A percentile compares a stretch with the other conserved stretches of the same genome.
phyloP scores from a whole-genome alignment of 2,888 invertebrate species.

The Spilarctia lutea region DNA sequence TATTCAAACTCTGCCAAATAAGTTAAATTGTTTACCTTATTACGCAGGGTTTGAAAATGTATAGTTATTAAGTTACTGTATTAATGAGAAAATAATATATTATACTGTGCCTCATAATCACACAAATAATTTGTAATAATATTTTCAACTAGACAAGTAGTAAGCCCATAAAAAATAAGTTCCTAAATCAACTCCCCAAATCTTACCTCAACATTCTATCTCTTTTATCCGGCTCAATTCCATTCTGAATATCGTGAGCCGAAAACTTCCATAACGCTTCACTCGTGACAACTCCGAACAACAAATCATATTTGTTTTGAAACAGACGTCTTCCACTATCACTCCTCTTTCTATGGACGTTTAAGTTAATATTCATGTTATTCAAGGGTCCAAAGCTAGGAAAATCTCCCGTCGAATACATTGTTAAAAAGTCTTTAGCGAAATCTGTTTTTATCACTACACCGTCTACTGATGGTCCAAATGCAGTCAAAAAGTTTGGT shows the following conservation, averaged over 20 bases:
- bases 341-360: slow-evolving; percentile 87
- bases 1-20: no score
- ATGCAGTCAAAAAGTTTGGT: slow-evolving; percentile 94
- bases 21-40: no score
- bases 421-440: slow-evolving; percentile 92
- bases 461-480: slow-evolving; percentile 97
- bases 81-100: background rate
- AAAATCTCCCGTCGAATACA: slow-evolving; percentile 89
- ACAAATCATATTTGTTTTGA: slow-evolving; percentile 91
- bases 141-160: background rate
- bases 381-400: slow-evolving; percentile 88
- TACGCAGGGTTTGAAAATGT: background rate
- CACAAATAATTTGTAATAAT: background rate
- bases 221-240: slow-evolving; percentile 95
- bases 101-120: background rate
- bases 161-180: background rate
- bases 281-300: slow-evolving; percentile 96
- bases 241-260: slow-evolving; percentile 92
- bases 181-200: background rate
- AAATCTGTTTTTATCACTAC: slow-evolving; percentile 96
- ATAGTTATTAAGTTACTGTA: background rate
- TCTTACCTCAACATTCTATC: slow-evolving; percentile 91
- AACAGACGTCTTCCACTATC: slow-evolving; percentile 87
- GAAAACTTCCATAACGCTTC: slow-evolving; percentile 97
- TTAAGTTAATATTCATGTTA: slow-evolving; percentile 83